Conservation (phyloP, 2,113 vertebrate species). For the Thunnus maccoyii region DNA sequence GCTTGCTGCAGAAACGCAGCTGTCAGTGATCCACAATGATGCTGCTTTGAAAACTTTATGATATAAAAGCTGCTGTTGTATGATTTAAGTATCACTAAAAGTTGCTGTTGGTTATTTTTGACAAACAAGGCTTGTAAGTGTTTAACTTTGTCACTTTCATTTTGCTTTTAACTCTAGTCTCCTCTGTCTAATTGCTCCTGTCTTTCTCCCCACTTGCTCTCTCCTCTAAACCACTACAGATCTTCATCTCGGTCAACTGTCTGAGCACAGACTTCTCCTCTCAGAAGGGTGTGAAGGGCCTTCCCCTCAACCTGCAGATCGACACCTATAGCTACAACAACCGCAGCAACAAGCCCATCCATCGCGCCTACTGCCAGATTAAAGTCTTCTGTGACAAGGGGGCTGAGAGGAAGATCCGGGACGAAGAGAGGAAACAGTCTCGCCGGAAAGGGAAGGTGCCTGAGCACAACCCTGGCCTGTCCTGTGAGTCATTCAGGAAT, state of each 20-base stretch:
- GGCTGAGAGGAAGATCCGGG: constrained; percentile 97
- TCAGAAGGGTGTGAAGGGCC: constrained; percentile 98
- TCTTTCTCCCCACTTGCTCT: background rate
- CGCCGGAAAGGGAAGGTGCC: constrained; percentile 96
- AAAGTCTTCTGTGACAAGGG: constrained; percentile 99
- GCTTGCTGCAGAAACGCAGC: background rate
- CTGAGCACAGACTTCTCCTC: constrained; percentile 99
- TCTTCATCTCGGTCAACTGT: constrained; percentile 99
- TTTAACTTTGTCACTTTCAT: background rate
- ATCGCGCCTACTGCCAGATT: constrained; percentile 97
- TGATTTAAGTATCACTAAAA: background rate
- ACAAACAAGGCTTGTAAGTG: background rate
- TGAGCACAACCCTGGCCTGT: constrained; percentile 85
- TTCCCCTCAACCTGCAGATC: constrained; percentile 96
- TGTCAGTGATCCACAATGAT: background rate
- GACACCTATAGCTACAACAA: constrained; percentile 99
- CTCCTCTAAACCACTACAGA: constrained; percentile 80
- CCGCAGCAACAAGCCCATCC: constrained; percentile 98
- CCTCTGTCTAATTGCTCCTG: background rate
- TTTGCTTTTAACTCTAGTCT: background rate
- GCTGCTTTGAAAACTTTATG: background rate
- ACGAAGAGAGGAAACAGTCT: constrained; percentile 98
- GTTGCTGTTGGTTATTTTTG: background rate
- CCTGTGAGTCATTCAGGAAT: constrained; percentile 86
- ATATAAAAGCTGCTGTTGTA: background rate